phyloP scores from a whole-genome alignment of 2,888 invertebrate genomes.

The Epicampocera succincta region DNA sequence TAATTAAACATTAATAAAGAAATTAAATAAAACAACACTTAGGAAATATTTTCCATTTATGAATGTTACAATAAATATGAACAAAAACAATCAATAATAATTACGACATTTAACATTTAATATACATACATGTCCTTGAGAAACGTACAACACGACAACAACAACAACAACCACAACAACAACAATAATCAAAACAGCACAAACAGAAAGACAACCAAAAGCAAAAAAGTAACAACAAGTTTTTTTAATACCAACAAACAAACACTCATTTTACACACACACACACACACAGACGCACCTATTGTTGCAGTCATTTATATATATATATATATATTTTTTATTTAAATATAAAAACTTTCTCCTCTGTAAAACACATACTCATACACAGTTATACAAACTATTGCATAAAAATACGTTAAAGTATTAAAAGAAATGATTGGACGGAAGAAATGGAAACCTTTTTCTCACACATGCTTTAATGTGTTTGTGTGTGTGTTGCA shows the following conservation, averaged over 20 bases:
- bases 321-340: background rate
- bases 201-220: conserved; percentile 53
- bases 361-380: background rate
- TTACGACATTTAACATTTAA: conserved; percentile 70
- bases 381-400: background rate
- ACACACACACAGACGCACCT: background rate
- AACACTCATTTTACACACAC: background rate
- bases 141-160: conserved; percentile 41
- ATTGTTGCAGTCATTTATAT: background rate
- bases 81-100: conserved; percentile 66
- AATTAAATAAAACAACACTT: conserved; percentile 20
- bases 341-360: background rate
- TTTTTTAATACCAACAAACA: conserved; percentile 26
- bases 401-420: background rate
- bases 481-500: background rate
- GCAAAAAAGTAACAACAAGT: conserved; percentile 55
- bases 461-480: conserved; percentile 5
- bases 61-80: conserved; percentile 13
- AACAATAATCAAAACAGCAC: background rate
- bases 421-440: conserved; percentile 36
- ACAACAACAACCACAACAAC: conserved; percentile 4
- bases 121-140: conserved; percentile 64
- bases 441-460: background rate
- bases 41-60: conserved; percentile 2
- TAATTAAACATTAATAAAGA: conserved; percentile 20